phyloP scores from a whole-genome alignment of 2,113 vertebrate species.

The Dipodomys merriami region DNA sequence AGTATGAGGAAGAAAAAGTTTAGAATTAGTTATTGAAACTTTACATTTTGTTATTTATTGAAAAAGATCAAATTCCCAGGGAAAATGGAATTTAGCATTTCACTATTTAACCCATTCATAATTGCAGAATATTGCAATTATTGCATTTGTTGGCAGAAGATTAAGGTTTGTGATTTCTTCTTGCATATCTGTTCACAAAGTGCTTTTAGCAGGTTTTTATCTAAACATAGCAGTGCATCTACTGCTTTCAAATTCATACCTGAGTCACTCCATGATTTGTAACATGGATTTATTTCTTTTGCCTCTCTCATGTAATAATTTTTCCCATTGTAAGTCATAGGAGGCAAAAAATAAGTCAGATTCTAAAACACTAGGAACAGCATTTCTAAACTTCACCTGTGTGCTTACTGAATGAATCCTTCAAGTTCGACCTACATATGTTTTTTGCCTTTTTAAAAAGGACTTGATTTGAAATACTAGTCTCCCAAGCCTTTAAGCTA shows the following conservation, averaged over 20 bases:
- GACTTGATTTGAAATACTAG: neutral
- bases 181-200: neutral
- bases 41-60: slow-evolving; percentile 9
- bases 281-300: neutral
- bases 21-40: neutral
- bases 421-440: slow-evolving; percentile 22
- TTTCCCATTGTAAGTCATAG: neutral
- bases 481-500: neutral
- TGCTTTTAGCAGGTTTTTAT: neutral
- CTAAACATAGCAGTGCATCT: neutral
- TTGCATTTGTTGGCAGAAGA: neutral
- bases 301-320: neutral
- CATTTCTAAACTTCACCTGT: slow-evolving; percentile 17
- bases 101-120: neutral
- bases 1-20: neutral
- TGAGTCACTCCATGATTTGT: neutral
- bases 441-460: slow-evolving; percentile 16
- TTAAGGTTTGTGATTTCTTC: neutral
- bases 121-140: neutral
- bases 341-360: neutral
- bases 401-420: slow-evolving; percentile 18
- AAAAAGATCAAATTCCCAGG: neutral
- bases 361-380: slow-evolving; percentile 15
- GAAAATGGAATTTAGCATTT: slow-evolving; percentile 43
- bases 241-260: neutral